These are phyloP conservation scores for Boleophthalmus pectinirostris DNA, from an alignment of 2,113 vertebrate species.

Conservation along the genomic window DNA sequence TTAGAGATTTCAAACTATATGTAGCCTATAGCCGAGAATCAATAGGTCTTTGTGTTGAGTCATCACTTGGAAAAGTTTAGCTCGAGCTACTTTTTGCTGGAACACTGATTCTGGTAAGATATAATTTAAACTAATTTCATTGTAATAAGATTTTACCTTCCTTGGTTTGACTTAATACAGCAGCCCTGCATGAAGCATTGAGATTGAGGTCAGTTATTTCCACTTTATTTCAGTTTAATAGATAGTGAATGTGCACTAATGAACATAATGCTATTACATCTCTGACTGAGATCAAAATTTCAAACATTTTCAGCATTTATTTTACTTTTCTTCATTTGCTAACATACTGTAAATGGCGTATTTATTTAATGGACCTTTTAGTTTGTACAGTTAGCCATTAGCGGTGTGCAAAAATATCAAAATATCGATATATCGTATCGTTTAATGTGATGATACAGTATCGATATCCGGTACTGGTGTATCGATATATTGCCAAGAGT, in stretches of 20 bases:
- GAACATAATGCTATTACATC: constrained; percentile 49
- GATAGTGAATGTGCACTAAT: constrained; percentile 35
- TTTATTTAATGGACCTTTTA: background rate
- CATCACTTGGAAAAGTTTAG: constrained; percentile 58
- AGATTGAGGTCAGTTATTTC: constrained; percentile 54
- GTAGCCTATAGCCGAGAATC: constrained; percentile 52
- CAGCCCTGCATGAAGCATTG: constrained; percentile 22
- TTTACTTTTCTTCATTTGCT: background rate
- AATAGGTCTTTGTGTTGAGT: constrained; percentile 57
- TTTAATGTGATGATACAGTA: too few relatives aligned
- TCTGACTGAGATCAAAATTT: constrained; percentile 44
- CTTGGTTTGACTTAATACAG: constrained; percentile 31
- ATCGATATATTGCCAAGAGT: too few relatives aligned
- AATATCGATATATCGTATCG: too few relatives aligned
- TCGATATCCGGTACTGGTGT: too few relatives aligned
- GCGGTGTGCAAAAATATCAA: too few relatives aligned
- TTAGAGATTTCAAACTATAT: constrained; percentile 69
- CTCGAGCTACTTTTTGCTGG: constrained; percentile 29
- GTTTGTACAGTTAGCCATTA: background rate
- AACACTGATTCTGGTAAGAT: constrained; percentile 11
- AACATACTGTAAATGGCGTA: background rate
- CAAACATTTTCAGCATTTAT: constrained; percentile 29
- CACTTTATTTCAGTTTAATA: constrained; percentile 51
- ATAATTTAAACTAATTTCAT: constrained; percentile 15
- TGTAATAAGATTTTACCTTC: constrained; percentile 29